Evolutionary conservation across 2,888 invertebrate species (phyloP), one percentile per base, ranked within the genome.

Genomic region (Erannis defoliaria): DNA sequence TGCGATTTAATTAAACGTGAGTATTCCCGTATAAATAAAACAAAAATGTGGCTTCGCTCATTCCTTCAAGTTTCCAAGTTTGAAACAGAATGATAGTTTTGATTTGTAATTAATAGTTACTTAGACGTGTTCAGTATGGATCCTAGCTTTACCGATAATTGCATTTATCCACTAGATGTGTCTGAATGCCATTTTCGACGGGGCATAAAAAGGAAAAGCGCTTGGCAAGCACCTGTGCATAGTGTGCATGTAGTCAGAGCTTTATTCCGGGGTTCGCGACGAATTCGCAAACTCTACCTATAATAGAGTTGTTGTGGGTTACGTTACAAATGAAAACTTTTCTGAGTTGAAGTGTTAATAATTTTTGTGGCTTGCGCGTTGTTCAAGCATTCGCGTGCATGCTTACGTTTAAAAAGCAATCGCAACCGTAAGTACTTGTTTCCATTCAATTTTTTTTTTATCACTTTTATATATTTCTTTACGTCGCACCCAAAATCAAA

Each of bases 121-220:
- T 61, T 55, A 70, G 65, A 61, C 56, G 31, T 40, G 43, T 8
- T 2, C 35, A 9, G 18, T 3, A 43, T 10, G 1, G 38, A 64
- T 63, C 63, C 57, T 60, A 53, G 73, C 73, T 78, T 81, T 77
- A 74, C 75, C 72, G 66, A 70, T 69, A 77, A 76, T 78, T 80
- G 80, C 81, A 83, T 83, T 79, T 81, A 81, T 74, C 71, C 71
- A 73, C 69, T 69, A 74, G 76, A 76, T 77, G 80, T 76, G 74
- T 77, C 73, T 81, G 74, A 84, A 84, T 85, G 82, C 78, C 77
- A 70, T 86, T 87, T 85, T 83, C 66, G 76, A 76, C 80, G 78
- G 70, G 62, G 74, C 74, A 75, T 83, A 76, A 85, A 84, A 81
- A 76, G 78, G 80, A 80, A 82, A 83, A 82, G 82, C 73, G 76